Evolutionary conservation across 1,140 invertebrate species (phyloP).

Genomic region (Monomorium pharaonis): DNA sequence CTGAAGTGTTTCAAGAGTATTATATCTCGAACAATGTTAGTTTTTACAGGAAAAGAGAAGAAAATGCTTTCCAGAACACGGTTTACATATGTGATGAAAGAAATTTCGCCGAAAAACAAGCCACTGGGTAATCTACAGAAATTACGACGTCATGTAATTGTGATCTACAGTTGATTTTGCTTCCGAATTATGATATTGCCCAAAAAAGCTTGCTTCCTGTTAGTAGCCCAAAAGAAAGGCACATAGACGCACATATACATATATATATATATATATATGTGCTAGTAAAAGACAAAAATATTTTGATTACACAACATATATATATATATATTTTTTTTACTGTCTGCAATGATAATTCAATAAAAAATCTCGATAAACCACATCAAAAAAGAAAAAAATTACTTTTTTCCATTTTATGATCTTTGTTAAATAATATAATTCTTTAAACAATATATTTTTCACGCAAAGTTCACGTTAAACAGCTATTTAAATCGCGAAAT

Average conservation of each 20-base stretch:
- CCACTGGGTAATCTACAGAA: constrained; percentile 30
- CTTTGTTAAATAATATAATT: constrained; percentile 13
- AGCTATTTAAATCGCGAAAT: constrained; percentile 20
- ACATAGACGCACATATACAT: constrained; percentile 44
- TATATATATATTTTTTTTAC: constrained; percentile 33
- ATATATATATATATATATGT: constrained; percentile 57
- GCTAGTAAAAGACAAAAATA: constrained; percentile 43
- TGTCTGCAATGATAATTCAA: constrained; percentile 35
- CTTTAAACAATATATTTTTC: neutral
- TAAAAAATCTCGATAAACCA: constrained; percentile 5
- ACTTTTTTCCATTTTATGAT: neutral
- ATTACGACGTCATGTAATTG: neutral
- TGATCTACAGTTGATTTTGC: constrained; percentile 25
- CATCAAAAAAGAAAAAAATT: neutral
- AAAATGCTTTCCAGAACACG: neutral
- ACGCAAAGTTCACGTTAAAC: constrained; percentile 6
- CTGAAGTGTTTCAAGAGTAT: neutral
- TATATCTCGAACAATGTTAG: neutral
- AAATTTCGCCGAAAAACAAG: constrained; percentile 45
- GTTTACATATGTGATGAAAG: neutral
- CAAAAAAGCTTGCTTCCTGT: constrained; percentile 33
- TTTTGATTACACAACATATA: constrained; percentile 17
- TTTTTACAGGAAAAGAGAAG: neutral
- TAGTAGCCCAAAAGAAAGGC: constrained; percentile 54
- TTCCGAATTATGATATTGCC: constrained; percentile 10